Conservation (phyloP, 2,113 vertebrate genomes). For the Centrocercus urophasianus region DNA sequence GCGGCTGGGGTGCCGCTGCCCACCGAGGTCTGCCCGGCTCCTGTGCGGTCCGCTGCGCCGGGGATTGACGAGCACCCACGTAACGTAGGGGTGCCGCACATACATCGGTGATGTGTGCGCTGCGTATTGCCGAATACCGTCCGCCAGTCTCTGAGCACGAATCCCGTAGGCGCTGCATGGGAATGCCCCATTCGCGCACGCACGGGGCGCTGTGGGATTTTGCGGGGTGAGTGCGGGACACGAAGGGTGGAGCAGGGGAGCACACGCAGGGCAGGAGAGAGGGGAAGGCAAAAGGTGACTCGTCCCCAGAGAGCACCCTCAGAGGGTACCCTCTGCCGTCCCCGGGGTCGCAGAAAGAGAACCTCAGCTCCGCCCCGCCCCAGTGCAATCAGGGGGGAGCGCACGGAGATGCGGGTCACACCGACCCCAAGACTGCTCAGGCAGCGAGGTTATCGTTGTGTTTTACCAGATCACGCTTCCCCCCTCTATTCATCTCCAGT, state of each 20-base stretch:
- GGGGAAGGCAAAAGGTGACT: neutral
- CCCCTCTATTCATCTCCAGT: fast-evolving
- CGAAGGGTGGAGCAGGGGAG: neutral
- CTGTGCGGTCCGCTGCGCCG: fast-evolving
- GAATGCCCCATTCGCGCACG: fast-evolving
- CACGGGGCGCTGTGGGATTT: neutral
- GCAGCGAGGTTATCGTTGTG: neutral
- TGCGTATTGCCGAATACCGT: fast-evolving
- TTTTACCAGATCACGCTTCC: neutral
- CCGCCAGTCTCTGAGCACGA: neutral
- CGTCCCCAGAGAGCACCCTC: neutral
- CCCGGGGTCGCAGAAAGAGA: neutral
- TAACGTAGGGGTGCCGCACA: neutral
- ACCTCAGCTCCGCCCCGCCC: neutral
- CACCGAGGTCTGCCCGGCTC: too few relatives aligned
- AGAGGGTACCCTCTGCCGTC: too few relatives aligned
- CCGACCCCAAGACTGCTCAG: neutral
- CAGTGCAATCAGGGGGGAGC: neutral
- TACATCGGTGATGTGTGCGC: fast-evolving
- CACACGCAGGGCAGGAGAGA: neutral
- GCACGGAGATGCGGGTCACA: neutral
- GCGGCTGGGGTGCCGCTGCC: too few relatives aligned
- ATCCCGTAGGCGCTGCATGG: fast-evolving
- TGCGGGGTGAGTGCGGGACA: fast-evolving
- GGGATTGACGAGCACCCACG: neutral